Base-by-base conservation (phyloP, 2,113 vertebrate genomes). In the Hippoglossus stenolepis region DNA sequence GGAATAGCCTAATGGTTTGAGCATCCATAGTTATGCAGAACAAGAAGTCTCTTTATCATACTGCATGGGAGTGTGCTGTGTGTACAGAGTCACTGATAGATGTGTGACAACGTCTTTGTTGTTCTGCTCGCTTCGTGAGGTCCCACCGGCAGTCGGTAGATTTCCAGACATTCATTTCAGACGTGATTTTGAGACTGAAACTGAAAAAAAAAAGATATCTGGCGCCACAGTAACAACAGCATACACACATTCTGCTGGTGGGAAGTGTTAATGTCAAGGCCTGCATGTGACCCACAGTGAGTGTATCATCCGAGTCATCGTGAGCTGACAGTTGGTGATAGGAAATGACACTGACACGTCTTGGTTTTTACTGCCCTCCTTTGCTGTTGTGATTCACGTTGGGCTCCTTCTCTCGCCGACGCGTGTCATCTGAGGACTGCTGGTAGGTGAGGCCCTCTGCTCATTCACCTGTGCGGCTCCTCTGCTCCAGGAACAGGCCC, bases 401-500 rank as follows among this genome's bases (percentile, higher is more conserved):
- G 9, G 21, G 18, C 51, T 60, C 13, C 5, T 15, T 59, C 38
- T 61, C 18, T 82, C 79, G 69, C 15, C 18, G 70, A 54, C 31
- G 73, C 35, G 0, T 57, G 77, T 91, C 83, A 71, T 82, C 51
- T 66, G 96, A 70, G 87, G 96, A 96, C 75, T 92, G 73, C 73
- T 88, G 59, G 43, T 94, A 94, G 23, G 94, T 95, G 73, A 98
- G 92, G 51, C 75, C 64, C 79, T 97, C 94, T n/a, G 94, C 93
- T 49, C 24, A 83, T 65, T 79, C 59, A 49, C 97, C 96, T 0
- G 89, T 94, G 10, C 28, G 88, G 67, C 95, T 93, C 92, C 97
- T 99, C 38, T 3, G 80, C 88, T 97, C 95, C 75, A 98, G 82
- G 89, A 96, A 98, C 82, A 97, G 90, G 56, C 93, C 94, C 75